Percentiles rank a stretch among this genome's conserved stretches.
Conservation (phyloP, 2,113 vertebrate genomes). For the Entelurus aequoreus region DNA sequence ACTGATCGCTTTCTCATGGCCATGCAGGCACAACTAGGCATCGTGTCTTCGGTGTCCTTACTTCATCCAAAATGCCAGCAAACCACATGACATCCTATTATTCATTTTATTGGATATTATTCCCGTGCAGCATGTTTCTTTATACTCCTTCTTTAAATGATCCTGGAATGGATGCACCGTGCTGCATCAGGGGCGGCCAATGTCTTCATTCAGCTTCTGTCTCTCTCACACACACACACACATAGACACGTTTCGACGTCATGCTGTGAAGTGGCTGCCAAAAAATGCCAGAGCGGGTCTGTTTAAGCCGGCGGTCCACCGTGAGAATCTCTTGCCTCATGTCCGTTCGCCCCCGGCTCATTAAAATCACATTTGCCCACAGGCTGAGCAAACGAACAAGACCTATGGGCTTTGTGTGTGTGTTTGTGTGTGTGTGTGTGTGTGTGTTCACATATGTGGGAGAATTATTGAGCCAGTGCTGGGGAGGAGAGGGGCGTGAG, state of each 20-base stretch:
- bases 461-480: neutral
- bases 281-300: constrained; percentile 37
- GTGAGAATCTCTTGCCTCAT: constrained; percentile 56
- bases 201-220: constrained; percentile 20
- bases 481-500: constrained; percentile 18
- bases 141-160: neutral
- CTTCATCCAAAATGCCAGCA: constrained; percentile 9
- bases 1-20: constrained; percentile 31
- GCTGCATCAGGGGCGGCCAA: constrained; percentile 23
- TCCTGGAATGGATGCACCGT: constrained; percentile 3
- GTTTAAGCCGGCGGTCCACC: constrained; percentile 32
- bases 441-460: constrained; percentile 11
- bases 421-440: constrained; percentile 8
- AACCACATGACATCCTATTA: neutral
- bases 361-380: constrained; percentile 63
- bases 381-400: constrained; percentile 59
- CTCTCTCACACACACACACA: constrained; percentile 5
- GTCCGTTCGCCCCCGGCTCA: constrained; percentile 59
- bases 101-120: neutral
- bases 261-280: constrained; percentile 50
- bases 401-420: constrained; percentile 37
- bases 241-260: constrained; percentile 33
- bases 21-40: constrained; percentile 16
- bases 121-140: neutral
- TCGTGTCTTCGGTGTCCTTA: constrained; percentile 6